Evolutionary conservation across 1,140 invertebrate species (phyloP), one percentile per base, ranked within the genome.

Genomic region (Oedothorax gibbosus): DNA sequence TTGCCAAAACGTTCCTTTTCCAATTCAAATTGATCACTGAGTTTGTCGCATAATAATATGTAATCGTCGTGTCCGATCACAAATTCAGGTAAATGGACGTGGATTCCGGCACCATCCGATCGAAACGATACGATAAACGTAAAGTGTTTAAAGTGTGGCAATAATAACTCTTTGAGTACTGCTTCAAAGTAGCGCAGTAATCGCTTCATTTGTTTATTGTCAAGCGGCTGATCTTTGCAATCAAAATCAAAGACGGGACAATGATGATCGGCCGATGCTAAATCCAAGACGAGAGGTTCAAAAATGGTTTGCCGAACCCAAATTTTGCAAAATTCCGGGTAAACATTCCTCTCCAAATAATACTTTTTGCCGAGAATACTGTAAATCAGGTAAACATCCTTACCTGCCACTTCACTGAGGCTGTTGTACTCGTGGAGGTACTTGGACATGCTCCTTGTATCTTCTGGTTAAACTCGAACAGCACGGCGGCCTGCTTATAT

Each of bases 41-140:
- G n/a, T n/a, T n/a, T n/a, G n/a, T n/a, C 0, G 10, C 77, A 79
- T 1, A 79, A n/a, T 0, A 57, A 7, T 14, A 79, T 68, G 53
- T 79, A 79, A 68, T 79, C 77, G 15, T 77, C 75, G 12, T 79
- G 50, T 0, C 4, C 0, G 65, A 79, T 79, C 14, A n/a, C 49
- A 21, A 66, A 54, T 68, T 66, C 76, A 0, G 75, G 75, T 6
- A 77, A 11, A 50, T 77, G 75, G 9, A 77, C 14, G 15, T 77
- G 75, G 62, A 77, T 0, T 6, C 75, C 75, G 15, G 5, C 6
- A 7, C 15, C 21, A 5, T 10, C 21, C 4, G 4, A 0, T 9
- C 75, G 75, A 14, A 7, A 9, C 15, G 75, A n/a, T n/a, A n/a
- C 35, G 2, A 64, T 15, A 65, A 77, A 50, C 20, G 49, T 77